Base-by-base conservation (phyloP, 2,113 vertebrate genomes). In the Columbina picui region DNA sequence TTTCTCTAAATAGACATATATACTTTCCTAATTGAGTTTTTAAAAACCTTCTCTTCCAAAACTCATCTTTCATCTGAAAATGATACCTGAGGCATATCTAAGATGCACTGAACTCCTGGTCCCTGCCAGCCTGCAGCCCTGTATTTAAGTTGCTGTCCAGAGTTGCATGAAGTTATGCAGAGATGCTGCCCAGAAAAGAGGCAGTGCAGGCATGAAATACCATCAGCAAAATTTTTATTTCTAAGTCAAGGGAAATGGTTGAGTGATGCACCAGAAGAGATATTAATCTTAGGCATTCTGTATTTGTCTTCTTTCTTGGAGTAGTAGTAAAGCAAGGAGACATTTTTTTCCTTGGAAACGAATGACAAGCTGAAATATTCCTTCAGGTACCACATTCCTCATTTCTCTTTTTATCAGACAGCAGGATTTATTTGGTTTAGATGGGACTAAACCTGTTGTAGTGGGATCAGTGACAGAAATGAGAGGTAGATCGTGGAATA, bases 311-410 rank as follows among this genome's bases (percentile, higher is more conserved):
- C 82, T 84, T 96, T 85, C 32, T 56, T 26, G 1, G 50, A 94
- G 83, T 29, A 94, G 70, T 19, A 94, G 92, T 84, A 91, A 94
- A 96, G 90, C 61, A 74, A 91, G 64, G 39, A 92, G 84, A 63
- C 71, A 68, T 73, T 82, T 87, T 92, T 93, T 92, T 93, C 78
- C 87, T 73, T 87, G 45, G 64, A 86, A 93, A 90, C 41, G 38
- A 88, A 80, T 84, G 84, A 93, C 79, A 95, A 91, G 67, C 14
- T 92, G 78, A 97, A 96, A 95, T 94, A 94, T 70, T 95, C 65
- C 89, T 94, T 87, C 60, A 89, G 93, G 92, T 77, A 90, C 19
- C 4, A 4, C 85, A 94, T 93, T 93, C 75, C 41, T 93, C 94
- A 96, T 84, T 95, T 96, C 87, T 80, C 47, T 79, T 87, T 94